Evolutionary conservation across 2,113 vertebrate genomes (phyloP).

Genomic region (Chitala chitala): DNA sequence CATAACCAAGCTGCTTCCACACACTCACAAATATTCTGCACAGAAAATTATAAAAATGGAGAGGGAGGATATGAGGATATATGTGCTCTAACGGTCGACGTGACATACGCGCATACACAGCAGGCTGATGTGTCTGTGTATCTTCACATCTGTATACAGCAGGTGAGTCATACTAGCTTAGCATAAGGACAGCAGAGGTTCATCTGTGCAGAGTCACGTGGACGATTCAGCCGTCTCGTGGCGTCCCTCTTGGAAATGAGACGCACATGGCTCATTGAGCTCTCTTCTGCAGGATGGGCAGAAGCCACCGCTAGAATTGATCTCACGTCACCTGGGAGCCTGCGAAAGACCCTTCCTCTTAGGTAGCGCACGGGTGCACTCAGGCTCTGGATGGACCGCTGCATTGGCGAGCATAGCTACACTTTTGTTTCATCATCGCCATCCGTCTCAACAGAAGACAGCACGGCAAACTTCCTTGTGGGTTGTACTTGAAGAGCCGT

Average conservation of each 20-base stretch:
- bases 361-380: not conserved
- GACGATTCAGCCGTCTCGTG: slow-evolving; percentile 19
- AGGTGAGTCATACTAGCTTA: slow-evolving; percentile 27
- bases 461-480: too few species aligned
- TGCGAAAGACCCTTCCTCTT: not conserved
- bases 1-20: too few species aligned
- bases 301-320: not conserved
- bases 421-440: too few species aligned
- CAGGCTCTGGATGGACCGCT: too few species aligned
- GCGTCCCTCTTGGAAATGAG: slow-evolving; percentile 26
- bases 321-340: slow-evolving; percentile 16
- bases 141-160: slow-evolving; percentile 19
- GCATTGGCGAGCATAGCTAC: too few species aligned
- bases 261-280: slow-evolving; percentile 22
- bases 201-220: slow-evolving; percentile 10
- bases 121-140: slow-evolving; percentile 17
- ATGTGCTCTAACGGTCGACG: not conserved
- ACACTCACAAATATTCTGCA: not conserved
- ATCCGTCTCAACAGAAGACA: too few species aligned
- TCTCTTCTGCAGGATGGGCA: slow-evolving; percentile 2
- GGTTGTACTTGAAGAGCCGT: too few species aligned
- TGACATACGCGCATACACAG: not conserved
- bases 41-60: not conserved
- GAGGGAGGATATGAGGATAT: not conserved
- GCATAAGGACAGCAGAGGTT: slow-evolving; percentile 29